Base-by-base conservation (phyloP, 1,140 invertebrate genomes). In the Leptinotarsa defecta region DNA sequence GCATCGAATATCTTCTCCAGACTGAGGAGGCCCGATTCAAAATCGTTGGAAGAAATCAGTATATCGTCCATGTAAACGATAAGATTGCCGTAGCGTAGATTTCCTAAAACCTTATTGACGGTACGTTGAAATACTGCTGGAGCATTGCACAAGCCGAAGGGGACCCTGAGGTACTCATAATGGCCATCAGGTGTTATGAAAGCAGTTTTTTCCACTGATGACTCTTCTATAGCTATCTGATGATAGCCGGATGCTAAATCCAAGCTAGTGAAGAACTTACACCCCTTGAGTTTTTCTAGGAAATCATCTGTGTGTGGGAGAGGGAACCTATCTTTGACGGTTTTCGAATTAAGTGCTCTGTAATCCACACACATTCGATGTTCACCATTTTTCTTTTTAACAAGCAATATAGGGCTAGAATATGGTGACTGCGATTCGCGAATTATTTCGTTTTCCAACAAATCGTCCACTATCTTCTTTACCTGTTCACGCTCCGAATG, bases 131-230 rank as follows among this genome's bases (percentile, higher is more conserved):
- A 89, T 2, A 84, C 81, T 13, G 84, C 76, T 1, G 87, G 84
- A 0, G 84, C 79, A 78, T 86, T 87, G 13, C 73, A 77, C 3
- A 89, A 76, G 11, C 88, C 87, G 78, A 87, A 88, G n/a, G 87
- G 87, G 65, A 87, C 77, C 64, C 79, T 78, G 0, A 81, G 68
- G 76, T 84, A 88, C 75, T 88, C 87, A 76, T 86, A 89, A 52
- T 83, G 81, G 2, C 81, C 81, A 64, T 82, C 80, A n/a, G 81
- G 80, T 3, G 82, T 83, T 0, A 84, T 77, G 74, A 80, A 81
- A 15, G 78, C 71, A 3, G 76, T 79, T 72, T 84, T 77, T 24
- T 77, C 83, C 76, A 84, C 83, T 2, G 82, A 78, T 48, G 80
- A 76, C 68, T 85, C 82, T 2, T 87, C 71, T 3, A 86, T 48